Evolutionary conservation across 2,797 vertebrate species (phyloP), one percentile per base, ranked within the genome.

Genomic region (Sebastes steindachneri): DNA sequence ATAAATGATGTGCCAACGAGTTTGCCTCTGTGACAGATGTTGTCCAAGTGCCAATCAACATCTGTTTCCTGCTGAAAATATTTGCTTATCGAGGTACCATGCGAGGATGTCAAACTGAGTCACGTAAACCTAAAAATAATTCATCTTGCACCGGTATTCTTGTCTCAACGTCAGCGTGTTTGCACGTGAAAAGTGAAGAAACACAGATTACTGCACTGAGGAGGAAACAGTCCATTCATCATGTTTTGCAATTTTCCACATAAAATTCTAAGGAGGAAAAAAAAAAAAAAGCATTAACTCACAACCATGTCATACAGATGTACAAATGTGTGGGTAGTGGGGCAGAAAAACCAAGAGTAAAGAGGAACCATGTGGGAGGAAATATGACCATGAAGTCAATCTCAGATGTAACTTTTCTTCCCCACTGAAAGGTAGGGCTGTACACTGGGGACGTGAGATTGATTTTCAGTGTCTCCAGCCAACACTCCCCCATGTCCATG

Each of bases 361-460:
- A 71, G 65, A 75, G 68, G 76, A 60, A 79, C 35, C 57, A 76
- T 55, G 87, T 90, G 89, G 88, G 91, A 83, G 91, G 84, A 92
- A 91, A 85, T 77, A 83, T 66, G 79, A 85, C 57, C 64, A 63
- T 79, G 63, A 75, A 79, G 80, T 84, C 68, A 71, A 89, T 81
- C 86, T 79, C 77, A 73, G 77, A 80, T 89, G 66, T 72, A 68
- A 41, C 23, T 25, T 70, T 75, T 63, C 74, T 77, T 76, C 82
- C 75, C 73, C 62, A 63, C 71, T 77, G 66, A 82, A 86, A 90
- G 93, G 92, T 86, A 90, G 90, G 88, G 84, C 88, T 88, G 17
- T n/a, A 67, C 90, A 78, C 86, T 15, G 21, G 70, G 73, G 82
- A 83, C 28, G n/a, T 57, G 41, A 76, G 59, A 72, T 63, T 31